A percentile compares a stretch with the other conserved stretches of the same genome.
These are phyloP conservation scores for Sebastes dallii DNA, from an alignment of 2,797 vertebrate genomes.

Conservation along the genomic window DNA sequence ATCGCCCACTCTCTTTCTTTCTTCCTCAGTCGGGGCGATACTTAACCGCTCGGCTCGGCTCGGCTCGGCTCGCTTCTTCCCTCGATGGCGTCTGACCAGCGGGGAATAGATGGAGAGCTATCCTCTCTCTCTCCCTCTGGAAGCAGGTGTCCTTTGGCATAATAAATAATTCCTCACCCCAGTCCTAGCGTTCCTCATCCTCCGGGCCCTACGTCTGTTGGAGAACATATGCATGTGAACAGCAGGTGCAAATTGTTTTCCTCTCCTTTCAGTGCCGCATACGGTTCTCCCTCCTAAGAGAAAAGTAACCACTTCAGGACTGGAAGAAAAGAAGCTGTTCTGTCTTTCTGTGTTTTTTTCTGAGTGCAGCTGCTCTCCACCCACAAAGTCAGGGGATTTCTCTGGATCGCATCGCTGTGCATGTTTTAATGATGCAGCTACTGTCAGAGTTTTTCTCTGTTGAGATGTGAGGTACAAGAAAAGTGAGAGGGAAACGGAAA, in stretches of 20 bases:
- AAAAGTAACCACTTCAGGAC: slow-evolving; percentile 20
- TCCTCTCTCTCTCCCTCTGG: neutral
- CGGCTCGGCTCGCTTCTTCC: slow-evolving; percentile 39
- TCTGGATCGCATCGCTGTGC: slow-evolving; percentile 30
- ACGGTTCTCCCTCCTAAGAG: neutral
- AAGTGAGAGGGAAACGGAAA: slow-evolving; percentile 32
- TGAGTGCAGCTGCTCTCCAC: slow-evolving; percentile 30
- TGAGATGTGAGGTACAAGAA: slow-evolving; percentile 25
- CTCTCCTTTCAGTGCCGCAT: slow-evolving; percentile 2
- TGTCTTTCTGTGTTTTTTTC: slow-evolving; percentile 21
- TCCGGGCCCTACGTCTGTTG: slow-evolving; percentile 7
- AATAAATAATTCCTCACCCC: slow-evolving; percentile 36
- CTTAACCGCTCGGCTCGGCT: slow-evolving; percentile 24
- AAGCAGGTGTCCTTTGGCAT: slow-evolving; percentile 29
- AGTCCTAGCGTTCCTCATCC: slow-evolving; percentile 25
- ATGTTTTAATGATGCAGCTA: slow-evolving; percentile 54
- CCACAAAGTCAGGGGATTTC: slow-evolving; percentile 55
- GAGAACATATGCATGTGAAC: slow-evolving; percentile 21
- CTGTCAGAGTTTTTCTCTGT: slow-evolving; percentile 19
- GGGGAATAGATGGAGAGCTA: slow-evolving; percentile 19
- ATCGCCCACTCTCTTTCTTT: slow-evolving; percentile 56
- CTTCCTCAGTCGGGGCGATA: slow-evolving; percentile 27
- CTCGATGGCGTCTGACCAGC: slow-evolving; percentile 39
- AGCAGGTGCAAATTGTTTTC: slow-evolving; percentile 31
- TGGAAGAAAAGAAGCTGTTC: slow-evolving; percentile 19